phyloP scores from a whole-genome alignment of 2,888 invertebrate species.

The Andrena haemorrhoa region DNA sequence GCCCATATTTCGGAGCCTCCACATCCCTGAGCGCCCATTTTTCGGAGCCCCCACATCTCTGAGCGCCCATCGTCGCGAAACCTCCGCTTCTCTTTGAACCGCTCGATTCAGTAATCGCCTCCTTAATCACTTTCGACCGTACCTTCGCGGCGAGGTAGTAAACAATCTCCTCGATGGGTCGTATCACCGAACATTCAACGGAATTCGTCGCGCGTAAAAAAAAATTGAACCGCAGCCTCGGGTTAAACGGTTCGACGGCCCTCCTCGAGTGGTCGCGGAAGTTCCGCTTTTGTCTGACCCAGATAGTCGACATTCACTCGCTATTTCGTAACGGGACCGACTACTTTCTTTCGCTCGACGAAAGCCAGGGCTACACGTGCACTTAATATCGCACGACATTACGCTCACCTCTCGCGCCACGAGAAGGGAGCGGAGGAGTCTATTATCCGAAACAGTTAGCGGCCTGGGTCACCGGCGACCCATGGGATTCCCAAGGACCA shows the following conservation, averaged over 20 bases:
- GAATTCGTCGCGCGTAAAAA: background rate
- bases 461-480: background rate
- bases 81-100: background rate
- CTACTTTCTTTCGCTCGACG: conserved; percentile 71
- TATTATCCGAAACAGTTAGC: conserved; percentile 2
- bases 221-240: conserved; percentile 24
- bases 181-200: too few species aligned
- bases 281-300: conserved; percentile 84
- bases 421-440: background rate
- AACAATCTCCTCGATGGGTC: background rate
- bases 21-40: background rate
- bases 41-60: background rate
- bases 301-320: conserved; percentile 83
- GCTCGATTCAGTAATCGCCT: background rate
- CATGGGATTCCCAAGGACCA: background rate
- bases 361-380: conserved; percentile 44
- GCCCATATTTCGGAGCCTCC: too few species aligned
- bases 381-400: conserved; percentile 33
- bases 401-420: conserved; percentile 20
- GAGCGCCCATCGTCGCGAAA: background rate
- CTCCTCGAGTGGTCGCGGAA: conserved; percentile 75
- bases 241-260: conserved; percentile 42
- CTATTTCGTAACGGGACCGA: conserved; percentile 84
- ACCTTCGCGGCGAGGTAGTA: background rate
- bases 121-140: background rate